Base-by-base conservation (phyloP, 2,888 invertebrate species). In the Celastrina argiolus region DNA sequence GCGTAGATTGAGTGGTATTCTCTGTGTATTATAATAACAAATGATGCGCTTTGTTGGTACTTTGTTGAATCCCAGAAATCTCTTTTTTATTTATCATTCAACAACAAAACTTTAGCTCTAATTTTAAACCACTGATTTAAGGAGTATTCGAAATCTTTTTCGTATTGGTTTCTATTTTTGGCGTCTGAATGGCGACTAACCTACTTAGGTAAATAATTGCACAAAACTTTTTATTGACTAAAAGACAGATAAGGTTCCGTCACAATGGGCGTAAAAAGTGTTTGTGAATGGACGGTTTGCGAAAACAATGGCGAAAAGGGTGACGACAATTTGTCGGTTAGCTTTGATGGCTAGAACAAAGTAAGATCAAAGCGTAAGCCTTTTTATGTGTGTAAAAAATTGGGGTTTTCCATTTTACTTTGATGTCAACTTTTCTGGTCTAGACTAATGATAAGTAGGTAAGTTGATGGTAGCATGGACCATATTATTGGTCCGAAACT, bases 231-330 rank as follows among this genome's bases (percentile, higher is more conserved):
- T 51, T 14, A 18, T 10, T 45, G 45, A 3, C 51, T 1, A 8
- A 51, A 51, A 22, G 12, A 51, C 22, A 51, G 51, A 51, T 51
- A 26, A 51, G 51, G 18, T 4, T 5, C 10, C 8, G 36, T 51
- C 51, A 51, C 51, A 51, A 51, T 22, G 26, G 51, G 8, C 8
- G 10, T 51, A 26, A 51, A 51, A 51, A 51, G 45, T 45, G 26
- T 12, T 51, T 51, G 1, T 51, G 51, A 51, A 51, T 51, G 22
- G 22, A 14, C 8, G 5, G 16, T 51, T 51, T 26, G 51, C 51
- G 12, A 51, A 51, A 51, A 51, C 51, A 51, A 51, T 51, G 51
- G 51, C 51, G 16, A 51, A 51, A 51, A 51, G 51, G 51, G 51
- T 51, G 51, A 22, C 51, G 26, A 51, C 12, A 51, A 51, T 18